Evolutionary conservation across 2,888 invertebrate genomes (phyloP).

Genomic region (Hymenopus coronatus): DNA sequence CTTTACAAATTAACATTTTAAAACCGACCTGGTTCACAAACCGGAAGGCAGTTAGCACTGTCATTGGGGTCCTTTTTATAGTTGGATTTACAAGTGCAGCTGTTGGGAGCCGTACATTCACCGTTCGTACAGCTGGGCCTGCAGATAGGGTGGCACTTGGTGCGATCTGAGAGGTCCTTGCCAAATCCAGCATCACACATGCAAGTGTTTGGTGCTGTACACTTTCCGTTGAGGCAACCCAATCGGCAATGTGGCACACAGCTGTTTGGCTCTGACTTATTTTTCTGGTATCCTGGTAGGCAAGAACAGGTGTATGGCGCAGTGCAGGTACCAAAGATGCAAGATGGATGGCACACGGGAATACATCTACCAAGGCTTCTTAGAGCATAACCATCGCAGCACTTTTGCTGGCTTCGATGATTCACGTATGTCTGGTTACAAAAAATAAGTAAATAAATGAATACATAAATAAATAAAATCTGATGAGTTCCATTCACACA

Average conservation of each 20-base stretch:
- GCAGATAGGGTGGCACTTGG: background rate
- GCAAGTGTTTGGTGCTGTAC: slow-evolving; percentile 59
- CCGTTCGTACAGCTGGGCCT: background rate
- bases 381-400: background rate
- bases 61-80: background rate
- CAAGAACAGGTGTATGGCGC: background rate
- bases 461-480: too few species aligned
- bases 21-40: background rate
- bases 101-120: background rate
- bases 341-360: background rate
- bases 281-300: background rate
- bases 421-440: background rate
- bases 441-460: too few species aligned
- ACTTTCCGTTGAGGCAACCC: slow-evolving; percentile 65
- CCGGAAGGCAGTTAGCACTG: background rate
- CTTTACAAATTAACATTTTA: too few species aligned
- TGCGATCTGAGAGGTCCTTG: slow-evolving; percentile 37
- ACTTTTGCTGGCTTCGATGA: background rate
- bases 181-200: slow-evolving; percentile 60
- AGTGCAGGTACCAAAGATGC: background rate
- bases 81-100: background rate
- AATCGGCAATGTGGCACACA: slow-evolving; percentile 67
- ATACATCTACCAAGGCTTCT: background rate
- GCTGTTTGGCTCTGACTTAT: background rate
- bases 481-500: too few species aligned